Base-by-base conservation (phyloP, 2,888 invertebrate species). In the Girardia tigrina region DNA sequence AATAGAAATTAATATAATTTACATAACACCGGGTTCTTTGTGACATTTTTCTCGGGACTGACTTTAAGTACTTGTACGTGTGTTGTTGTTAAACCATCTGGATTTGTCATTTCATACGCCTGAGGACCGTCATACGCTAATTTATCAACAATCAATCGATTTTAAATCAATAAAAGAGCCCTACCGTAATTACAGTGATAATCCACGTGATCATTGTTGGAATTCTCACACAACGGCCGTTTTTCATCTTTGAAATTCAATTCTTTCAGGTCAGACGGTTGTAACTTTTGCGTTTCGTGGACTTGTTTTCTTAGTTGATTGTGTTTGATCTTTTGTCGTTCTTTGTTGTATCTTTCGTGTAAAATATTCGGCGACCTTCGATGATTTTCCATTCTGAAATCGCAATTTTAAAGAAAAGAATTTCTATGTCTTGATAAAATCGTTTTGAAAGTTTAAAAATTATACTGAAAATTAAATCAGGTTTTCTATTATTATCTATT, bases 121-220 rank as follows among this genome's bases (percentile, higher is more conserved):
- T 75, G 75, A n/a, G 75, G 75, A 73, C 75, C 75, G 26, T 75
- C 75, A 28, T 75, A 75, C 1, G 75, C 75, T 75, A n/a, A n/a
- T n/a, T n/a, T n/a, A n/a, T n/a, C n/a, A n/a, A n/a, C n/a, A n/a
- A n/a, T n/a, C n/a, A n/a, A n/a, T n/a, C n/a, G n/a, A n/a, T n/a
- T n/a, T n/a, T n/a, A n/a, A n/a, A n/a, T n/a, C n/a, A n/a, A n/a
- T n/a, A n/a, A n/a, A n/a, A n/a, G n/a, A n/a, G n/a, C n/a, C 36
- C 8, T 56, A 56, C 56, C 56, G 23, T 56, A 56, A n/a, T 56
- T 56, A 56, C 56, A 56, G 23, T 56, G 56, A 56, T 56, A 56
- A 20, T 56, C 56, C 6, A 6, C 23, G n/a, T 56, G 56, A 56
- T 56, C 56, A 56, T 56, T 56, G 23, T 56, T 56, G 4, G 56